These are phyloP conservation scores for Polyodon spathula DNA, from an alignment of 2,113 vertebrate genomes.

Conservation along the genomic window DNA sequence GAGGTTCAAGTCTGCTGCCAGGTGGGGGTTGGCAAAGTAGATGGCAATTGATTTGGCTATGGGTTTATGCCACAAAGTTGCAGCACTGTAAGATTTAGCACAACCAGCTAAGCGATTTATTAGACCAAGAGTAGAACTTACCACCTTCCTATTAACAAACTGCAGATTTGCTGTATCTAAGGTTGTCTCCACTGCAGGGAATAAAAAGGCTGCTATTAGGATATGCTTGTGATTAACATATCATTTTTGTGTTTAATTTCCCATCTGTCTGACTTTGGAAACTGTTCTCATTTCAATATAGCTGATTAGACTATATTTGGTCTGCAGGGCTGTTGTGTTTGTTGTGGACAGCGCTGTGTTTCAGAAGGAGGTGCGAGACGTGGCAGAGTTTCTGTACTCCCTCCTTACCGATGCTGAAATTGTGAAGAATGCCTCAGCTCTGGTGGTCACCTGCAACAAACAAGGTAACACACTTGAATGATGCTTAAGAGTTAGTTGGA, in stretches of 20 bases:
- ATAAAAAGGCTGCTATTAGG: no score
- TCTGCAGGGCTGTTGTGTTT: constrained; percentile 76
- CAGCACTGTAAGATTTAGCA: no score
- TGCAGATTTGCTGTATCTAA: no score
- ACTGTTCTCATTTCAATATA: background rate
- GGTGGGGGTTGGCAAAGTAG: constrained; percentile 43
- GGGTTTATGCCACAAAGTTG: no score
- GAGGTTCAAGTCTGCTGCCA: constrained; percentile 80
- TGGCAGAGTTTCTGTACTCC: constrained; percentile 84
- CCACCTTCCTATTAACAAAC: no score
- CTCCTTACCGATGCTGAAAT: constrained; percentile 67
- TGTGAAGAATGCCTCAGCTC: constrained; percentile 54
- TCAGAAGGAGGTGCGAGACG: constrained; percentile 87
- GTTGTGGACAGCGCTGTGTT: constrained; percentile 87
- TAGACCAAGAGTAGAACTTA: no score
- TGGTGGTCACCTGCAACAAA: constrained; percentile 85
- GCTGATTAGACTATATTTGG: background rate
- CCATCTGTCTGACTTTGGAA: background rate
- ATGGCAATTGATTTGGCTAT: no score
- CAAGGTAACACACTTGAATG: constrained; percentile 62
- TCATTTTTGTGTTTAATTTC: no score
- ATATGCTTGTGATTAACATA: no score
- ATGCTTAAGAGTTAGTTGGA: background rate
- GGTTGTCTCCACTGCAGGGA: no score
- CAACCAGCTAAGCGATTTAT: no score